Conservation (phyloP, 2,113 vertebrate species). For the Pelecanoides urinatrix region DNA sequence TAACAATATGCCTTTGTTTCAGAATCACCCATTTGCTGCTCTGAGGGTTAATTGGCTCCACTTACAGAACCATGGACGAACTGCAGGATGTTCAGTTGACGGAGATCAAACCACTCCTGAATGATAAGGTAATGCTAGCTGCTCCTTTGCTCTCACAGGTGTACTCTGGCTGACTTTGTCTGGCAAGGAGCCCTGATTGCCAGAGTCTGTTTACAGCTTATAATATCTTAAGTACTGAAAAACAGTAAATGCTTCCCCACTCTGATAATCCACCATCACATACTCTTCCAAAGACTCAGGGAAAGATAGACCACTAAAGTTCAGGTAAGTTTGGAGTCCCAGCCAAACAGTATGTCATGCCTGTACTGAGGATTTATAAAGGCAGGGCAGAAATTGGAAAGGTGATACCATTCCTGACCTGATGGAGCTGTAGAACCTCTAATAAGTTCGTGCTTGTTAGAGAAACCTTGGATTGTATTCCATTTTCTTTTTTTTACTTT, state of each 20-base stretch:
- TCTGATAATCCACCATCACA: not conserved
- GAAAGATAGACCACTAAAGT: not conserved
- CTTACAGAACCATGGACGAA: constrained; percentile 83
- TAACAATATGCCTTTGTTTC: constrained; percentile 46
- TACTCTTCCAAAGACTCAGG: not conserved
- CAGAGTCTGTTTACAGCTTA: not conserved
- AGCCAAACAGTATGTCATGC: not conserved
- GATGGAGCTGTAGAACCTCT: not conserved
- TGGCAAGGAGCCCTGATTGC: not conserved
- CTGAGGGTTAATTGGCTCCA: not conserved
- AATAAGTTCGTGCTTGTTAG: not conserved
- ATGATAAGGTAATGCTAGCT: constrained; percentile 83
- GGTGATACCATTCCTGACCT: not conserved
- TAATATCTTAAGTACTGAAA: not conserved
- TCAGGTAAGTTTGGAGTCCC: not conserved
- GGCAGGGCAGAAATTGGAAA: not conserved
- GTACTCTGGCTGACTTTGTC: not conserved
- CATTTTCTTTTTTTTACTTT: not conserved
- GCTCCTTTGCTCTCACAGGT: not conserved
- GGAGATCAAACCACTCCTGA: constrained; percentile 94
- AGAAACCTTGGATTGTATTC: not conserved
- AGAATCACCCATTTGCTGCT: constrained; percentile 43
- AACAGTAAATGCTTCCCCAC: not conserved
- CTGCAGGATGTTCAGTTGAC: constrained; percentile 94
- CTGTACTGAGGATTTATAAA: not conserved